Evolutionary conservation across 1,140 invertebrate genomes (phyloP), one percentile per base, ranked within the genome.

Genomic region (Fopius arisanus): DNA sequence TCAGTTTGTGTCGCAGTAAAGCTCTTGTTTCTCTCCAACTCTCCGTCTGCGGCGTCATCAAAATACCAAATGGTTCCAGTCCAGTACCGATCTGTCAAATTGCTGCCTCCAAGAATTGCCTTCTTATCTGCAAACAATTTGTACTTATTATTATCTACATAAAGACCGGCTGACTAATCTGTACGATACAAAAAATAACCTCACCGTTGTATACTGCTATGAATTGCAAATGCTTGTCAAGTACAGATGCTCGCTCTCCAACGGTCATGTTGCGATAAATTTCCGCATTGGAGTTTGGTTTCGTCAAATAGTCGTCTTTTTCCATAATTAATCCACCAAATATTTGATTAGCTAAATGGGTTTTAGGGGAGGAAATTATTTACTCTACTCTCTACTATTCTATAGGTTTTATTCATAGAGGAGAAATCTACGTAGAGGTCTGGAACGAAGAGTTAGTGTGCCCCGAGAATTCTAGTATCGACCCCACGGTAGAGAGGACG

Each of bases 51-150:
- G 19, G 76, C 23, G 54, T 81, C 76, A 41, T 82, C 80, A n/a
- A 79, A 88, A 48, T 81, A 77, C 77, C 81, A 84, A 31, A 87
- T 16, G 19, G 79, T 79, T 21, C 87, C 86, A 62, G 69, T 79
- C 87, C 87, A 88, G 28, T 82, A 84, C 12, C 83, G 78, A 75
- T 83, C 81, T 0, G 78, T 81, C 77, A 88, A 80, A 62, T 84
- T 84, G 75, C 78, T 83, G 23, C 81, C 84, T 29, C 86, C 87
- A 40, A 88, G 69, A 69, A 88, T 74, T 21, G 84, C 75, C 59
- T 75, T 84, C 59, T 80, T 78, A 78, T 88, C 86, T 88, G 59
- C 4, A 76, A 83, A 73, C 14, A 0, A 67, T 37, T 1, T 54
- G n/a, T 37, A 12, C 9, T 7, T 1, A 1, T 12, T 41, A 16